Conservation (phyloP, 2,888 invertebrate genomes). For the Luperina nickerlii region DNA sequence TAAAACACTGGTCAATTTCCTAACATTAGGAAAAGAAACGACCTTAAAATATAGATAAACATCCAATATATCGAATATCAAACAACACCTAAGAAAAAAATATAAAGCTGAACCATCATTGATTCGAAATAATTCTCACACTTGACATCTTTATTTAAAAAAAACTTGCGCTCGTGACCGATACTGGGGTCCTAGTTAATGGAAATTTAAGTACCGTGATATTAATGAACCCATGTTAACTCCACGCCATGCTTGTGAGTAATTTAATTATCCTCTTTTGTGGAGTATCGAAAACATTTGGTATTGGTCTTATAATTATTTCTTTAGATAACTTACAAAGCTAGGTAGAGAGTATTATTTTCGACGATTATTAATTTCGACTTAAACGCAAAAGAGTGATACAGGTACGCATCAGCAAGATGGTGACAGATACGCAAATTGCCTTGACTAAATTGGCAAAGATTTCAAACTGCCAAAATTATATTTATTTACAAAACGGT, state of each 20-base stretch:
- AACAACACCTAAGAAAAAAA: neutral
- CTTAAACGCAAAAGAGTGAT: neutral
- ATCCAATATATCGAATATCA: neutral
- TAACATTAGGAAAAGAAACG: neutral
- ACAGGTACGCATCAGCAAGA: too few species aligned
- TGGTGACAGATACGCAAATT: neutral
- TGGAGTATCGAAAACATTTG: conserved; percentile 17
- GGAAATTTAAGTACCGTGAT: conserved; percentile 81
- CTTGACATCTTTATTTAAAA: conserved; percentile 26
- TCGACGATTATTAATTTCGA: neutral
- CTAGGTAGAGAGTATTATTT: neutral
- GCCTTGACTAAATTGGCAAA: neutral
- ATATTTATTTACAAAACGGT: neutral
- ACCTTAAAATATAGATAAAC: neutral
- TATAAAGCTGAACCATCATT: conserved; percentile 11
- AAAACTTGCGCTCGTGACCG: conserved; percentile 78
- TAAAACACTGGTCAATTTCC: neutral
- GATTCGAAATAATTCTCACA: conserved; percentile 29
- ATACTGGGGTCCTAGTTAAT: conserved; percentile 77
- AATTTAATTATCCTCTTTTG: conserved; percentile 59
- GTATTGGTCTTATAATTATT: conserved; percentile 10
- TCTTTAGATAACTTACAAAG: neutral
- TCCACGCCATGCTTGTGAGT: conserved; percentile 25
- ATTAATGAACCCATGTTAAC: conserved; percentile 75
- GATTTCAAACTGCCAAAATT: neutral